Evolutionary conservation across 2,797 vertebrate species (phyloP), one percentile per base, ranked within the genome.

Genomic region (Halcyon smyrnensis): DNA sequence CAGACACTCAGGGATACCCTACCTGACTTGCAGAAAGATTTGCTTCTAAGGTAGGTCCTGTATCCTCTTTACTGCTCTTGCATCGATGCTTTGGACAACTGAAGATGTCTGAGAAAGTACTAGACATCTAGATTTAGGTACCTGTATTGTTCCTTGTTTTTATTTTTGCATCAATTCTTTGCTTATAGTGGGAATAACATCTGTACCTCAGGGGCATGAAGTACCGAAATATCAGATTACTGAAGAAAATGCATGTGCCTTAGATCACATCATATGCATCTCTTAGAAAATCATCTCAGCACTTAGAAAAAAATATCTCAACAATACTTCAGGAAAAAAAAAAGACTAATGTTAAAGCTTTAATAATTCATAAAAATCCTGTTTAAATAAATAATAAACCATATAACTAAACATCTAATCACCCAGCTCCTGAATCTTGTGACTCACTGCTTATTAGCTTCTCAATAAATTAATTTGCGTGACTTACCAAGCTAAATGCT

Each of bases 311-410:
- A 68, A 79, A 32, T 6, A 24, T 30, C 41, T 64, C 41, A 76
- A 41, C 10, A n/a, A 36, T 50, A 77, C 5, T 70, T 56, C 1
- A 39, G 43, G 73, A 63, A 63, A 59, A 64, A 70, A 32, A 54
- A 63, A 62, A 27, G 5, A 56, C 39, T 82, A 57, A 87, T n/a
- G 9, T 60, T 87, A 85, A 90, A 53, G 17, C 30, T 89, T 95
- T 56, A 90, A 84, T 96, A 92, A 95, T 87, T 88, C 56, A 96
- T 85, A 27, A 90, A 90, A 93, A 89, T 67, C 30, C 71, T 62
- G 21, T 80, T 85, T 90, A 87, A 97, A 95, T 91, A 93, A 95
- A 94, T 95, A 96, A 97, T 84, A 94, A 87, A 87, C 50, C 14
- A 6, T 73, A 71, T 62, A 92, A 89, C 60, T 90, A 89, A 90